Base-by-base conservation (phyloP, 2,888 invertebrate genomes). In the Dicranocentrus wangi region DNA sequence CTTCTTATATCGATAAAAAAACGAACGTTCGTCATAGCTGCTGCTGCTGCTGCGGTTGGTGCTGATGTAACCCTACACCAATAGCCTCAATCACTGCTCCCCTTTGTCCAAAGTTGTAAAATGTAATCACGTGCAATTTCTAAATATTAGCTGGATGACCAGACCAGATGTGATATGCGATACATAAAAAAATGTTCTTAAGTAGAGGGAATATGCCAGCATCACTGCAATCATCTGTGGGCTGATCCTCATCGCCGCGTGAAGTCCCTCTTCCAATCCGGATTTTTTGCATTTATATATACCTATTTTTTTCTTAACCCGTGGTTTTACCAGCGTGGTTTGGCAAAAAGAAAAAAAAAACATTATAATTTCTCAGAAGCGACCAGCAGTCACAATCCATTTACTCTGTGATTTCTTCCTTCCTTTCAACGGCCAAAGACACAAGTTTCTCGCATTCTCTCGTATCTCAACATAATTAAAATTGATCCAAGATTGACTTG, bases 401-500 rank as follows among this genome's bases (percentile, higher is more conserved):
- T 43, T 43, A 43, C n/a, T 39, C 63, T 8, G 15, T 78, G 63
- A 61, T 70, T 78, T 47, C 23, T 55, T 28, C 58, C 27, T 39
- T 15, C n/a, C 47, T 42, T 3, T 21, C 21, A 73, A 13, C 10
- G 8, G 27, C 21, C 3, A n/a, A 60, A 13, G n/a, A 58, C 28
- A 15, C 1, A 23, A 60, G 32, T n/a, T n/a, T n/a, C n/a, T n/a
- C n/a, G n/a, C n/a, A n/a, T n/a, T n/a, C n/a, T n/a, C n/a, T n/a
- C n/a, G n/a, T n/a, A 71, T 73, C 66, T 76, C 76, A 68, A 78
- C 77, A 70, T 61, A 60, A 80, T 80, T 80, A 72, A 80, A 80
- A 80, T 68, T 72, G 79, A 80, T 80, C 58, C 58, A n/a, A 61
- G 60, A 55, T 79, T 47, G 27, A 27, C 58, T 42, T n/a, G n/a